Conservation (phyloP, 2,888 invertebrate species). For the Perithous albicinctus region DNA sequence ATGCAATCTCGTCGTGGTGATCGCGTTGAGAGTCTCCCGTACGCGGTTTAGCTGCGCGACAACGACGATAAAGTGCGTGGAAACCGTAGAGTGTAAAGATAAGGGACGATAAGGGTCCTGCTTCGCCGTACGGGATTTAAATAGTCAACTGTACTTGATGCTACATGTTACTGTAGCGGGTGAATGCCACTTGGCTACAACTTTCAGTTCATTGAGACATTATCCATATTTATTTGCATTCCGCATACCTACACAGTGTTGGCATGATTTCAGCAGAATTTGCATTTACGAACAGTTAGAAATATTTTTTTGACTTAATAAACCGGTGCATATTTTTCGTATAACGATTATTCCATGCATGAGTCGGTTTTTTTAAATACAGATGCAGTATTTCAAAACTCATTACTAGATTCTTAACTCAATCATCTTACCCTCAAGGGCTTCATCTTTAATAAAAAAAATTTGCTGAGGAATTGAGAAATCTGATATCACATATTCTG, state of each 20-base stretch:
- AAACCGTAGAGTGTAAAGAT: constrained; percentile 63
- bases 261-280: no score
- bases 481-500: no score
- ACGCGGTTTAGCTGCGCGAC: constrained; percentile 23
- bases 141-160: constrained; percentile 37
- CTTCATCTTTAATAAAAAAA: no score
- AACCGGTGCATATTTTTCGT: no score
- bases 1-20: constrained; percentile 29
- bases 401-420: no score
- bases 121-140: constrained; percentile 53
- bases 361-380: no score
- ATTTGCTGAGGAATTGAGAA: no score
- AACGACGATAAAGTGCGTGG: constrained; percentile 62
- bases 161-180: neutral
- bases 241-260: neutral
- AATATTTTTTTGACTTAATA: no score
- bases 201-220: constrained; percentile 56
- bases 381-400: no score
- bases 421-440: no score
- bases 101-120: constrained; percentile 60
- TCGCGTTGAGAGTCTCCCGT: neutral
- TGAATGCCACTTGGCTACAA: constrained; percentile 24
- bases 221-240: constrained; percentile 44
- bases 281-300: no score
- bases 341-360: no score